Conservation (phyloP, 2,797 vertebrate species). For the Uromys caudimaculatus region DNA sequence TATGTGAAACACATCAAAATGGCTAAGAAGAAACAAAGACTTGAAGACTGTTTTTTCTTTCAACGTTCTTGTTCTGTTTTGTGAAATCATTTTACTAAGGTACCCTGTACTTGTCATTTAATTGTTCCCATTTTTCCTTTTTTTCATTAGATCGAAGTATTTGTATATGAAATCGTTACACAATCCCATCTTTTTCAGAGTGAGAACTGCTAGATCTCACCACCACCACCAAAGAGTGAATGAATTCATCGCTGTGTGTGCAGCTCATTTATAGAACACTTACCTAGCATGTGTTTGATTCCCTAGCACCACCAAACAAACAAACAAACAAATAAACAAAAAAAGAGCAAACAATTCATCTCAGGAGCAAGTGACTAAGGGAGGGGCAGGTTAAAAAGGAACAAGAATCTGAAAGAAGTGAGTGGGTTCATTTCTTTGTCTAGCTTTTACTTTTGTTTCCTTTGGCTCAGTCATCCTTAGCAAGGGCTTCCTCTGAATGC, state of each 20-base stretch:
- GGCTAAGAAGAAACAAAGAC: not conserved
- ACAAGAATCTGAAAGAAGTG: slow-evolving; percentile 4
- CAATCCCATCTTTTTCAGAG: not conserved
- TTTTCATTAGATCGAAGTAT: slow-evolving; percentile 32
- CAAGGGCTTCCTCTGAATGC: slow-evolving; percentile 27
- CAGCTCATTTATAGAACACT: not conserved
- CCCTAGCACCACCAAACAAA: not conserved
- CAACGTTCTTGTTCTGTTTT: not conserved
- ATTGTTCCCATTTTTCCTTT: not conserved
- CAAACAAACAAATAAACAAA: not conserved
- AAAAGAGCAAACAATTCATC: not conserved
- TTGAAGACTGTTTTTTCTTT: not conserved
- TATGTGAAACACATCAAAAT: not conserved
- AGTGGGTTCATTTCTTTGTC: slow-evolving; percentile 1
- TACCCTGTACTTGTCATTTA: slow-evolving; percentile 19
- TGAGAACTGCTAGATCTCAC: not conserved
- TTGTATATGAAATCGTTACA: slow-evolving; percentile 19
- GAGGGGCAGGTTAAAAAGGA: not conserved
- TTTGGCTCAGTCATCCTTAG: not conserved
- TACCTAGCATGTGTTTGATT: not conserved
- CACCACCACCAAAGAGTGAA: not conserved
- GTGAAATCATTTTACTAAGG: slow-evolving; percentile 46
- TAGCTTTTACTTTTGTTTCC: not conserved
- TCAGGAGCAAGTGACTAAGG: not conserved
- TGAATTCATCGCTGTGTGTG: not conserved